Conservation (phyloP, 1,140 invertebrate species). For the Agraylea sexmaculata region DNA sequence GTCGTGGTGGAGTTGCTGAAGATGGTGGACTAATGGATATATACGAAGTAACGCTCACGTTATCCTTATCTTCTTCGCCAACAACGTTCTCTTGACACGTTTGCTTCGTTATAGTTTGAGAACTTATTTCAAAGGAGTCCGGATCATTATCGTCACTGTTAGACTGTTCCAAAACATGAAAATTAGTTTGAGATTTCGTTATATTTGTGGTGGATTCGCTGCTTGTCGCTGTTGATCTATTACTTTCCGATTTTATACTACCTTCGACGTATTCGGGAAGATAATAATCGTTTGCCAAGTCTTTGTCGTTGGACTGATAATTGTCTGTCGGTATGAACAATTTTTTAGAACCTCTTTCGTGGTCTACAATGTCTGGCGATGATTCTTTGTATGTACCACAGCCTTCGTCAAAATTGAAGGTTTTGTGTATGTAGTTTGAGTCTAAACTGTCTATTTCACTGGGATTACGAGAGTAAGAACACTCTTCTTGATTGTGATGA, state of each 20-base stretch:
- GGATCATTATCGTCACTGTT: slow-evolving; percentile 19
- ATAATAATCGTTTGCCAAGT: slow-evolving; percentile 22
- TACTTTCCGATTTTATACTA: slow-evolving; percentile 35
- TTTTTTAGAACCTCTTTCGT: slow-evolving; percentile 18
- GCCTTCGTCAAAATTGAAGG: slow-evolving; percentile 37
- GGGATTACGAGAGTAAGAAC: slow-evolving; percentile 29
- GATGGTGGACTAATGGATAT: slow-evolving; percentile 37
- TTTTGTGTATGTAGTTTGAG: slow-evolving; percentile 50
- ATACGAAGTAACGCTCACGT: slow-evolving; percentile 35
- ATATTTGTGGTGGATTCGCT: slow-evolving; percentile 25
- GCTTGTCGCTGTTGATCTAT: slow-evolving; percentile 34
- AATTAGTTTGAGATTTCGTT: slow-evolving; percentile 23
- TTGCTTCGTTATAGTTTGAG: slow-evolving; percentile 5
- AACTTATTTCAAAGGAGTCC: slow-evolving; percentile 21
- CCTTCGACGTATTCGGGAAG: slow-evolving; percentile 31
- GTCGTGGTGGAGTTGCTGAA: slow-evolving; percentile 33
- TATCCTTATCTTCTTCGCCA: slow-evolving; percentile 21
- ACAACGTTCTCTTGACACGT: background rate
- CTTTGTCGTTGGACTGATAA: slow-evolving; percentile 29
- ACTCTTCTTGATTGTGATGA: slow-evolving; percentile 11
- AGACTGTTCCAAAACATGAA: slow-evolving; percentile 15
- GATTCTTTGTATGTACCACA: slow-evolving; percentile 33
- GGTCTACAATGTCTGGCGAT: slow-evolving; percentile 27
- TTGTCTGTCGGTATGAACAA: slow-evolving; percentile 34
- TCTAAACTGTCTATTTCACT: slow-evolving; percentile 52